Conservation (phyloP, 2,888 invertebrate genomes). For the Mesochorus sp. region DNA sequence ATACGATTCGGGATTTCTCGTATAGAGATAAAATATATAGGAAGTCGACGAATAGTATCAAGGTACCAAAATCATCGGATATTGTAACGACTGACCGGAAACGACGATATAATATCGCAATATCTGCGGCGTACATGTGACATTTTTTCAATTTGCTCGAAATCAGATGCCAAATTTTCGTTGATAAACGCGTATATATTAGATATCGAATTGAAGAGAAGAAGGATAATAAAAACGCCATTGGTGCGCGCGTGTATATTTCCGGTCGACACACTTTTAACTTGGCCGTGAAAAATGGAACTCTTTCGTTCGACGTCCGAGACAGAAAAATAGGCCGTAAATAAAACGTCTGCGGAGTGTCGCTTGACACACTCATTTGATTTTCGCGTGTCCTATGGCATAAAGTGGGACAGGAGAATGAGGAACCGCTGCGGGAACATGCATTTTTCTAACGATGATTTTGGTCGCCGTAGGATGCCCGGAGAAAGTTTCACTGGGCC, state of each 20-base stretch:
- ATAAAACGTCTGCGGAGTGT: conserved; percentile 27
- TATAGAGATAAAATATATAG: too few relatives aligned
- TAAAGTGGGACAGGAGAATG: conserved; percentile 26
- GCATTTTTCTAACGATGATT: conserved; percentile 43
- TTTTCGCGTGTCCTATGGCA: neutral
- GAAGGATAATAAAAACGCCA: too few relatives aligned
- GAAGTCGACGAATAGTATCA: too few relatives aligned
- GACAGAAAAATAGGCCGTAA: conserved; percentile 22
- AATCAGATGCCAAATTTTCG: too few relatives aligned
- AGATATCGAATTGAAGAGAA: too few relatives aligned
- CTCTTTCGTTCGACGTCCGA: conserved; percentile 38
- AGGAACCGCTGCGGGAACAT: neutral
- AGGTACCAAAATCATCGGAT: too few relatives aligned
- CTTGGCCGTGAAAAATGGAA: conserved; percentile 8
- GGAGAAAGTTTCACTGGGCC: conserved; percentile 64
- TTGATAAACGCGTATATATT: too few relatives aligned
- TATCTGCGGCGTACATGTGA: too few relatives aligned
- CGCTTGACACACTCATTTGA: neutral
- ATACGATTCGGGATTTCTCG: too few relatives aligned
- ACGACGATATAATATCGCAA: too few relatives aligned
- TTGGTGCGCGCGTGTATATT: neutral
- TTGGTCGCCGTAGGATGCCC: neutral
- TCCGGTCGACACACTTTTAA: conserved; percentile 11
- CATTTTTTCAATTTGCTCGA: too few relatives aligned
- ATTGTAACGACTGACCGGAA: too few relatives aligned